phyloP scores from a whole-genome alignment of 92 coral and sea anemone genomes.

The Epizoanthus rinbou region DNA sequence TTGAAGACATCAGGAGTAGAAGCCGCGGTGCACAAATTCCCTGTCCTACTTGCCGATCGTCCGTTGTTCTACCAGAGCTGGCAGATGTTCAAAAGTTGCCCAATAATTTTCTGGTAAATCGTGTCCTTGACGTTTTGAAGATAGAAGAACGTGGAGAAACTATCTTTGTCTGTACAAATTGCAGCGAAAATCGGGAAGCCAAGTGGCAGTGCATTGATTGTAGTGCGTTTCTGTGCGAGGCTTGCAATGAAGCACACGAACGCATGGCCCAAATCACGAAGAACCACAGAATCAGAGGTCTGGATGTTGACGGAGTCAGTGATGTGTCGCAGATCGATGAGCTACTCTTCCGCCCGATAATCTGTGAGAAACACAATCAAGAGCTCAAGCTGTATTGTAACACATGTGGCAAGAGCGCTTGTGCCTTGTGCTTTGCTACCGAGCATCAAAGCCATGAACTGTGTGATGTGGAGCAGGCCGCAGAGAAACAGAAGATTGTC shows the following conservation, averaged over 20 bases:
- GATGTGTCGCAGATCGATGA: constrained; percentile 30
- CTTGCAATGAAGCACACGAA: constrained; percentile 47
- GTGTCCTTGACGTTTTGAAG: constrained; percentile 47
- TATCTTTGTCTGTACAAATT: constrained; percentile 32
- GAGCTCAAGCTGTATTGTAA: constrained; percentile 55
- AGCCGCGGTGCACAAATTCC: constrained; percentile 18
- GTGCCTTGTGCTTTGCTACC: constrained; percentile 59
- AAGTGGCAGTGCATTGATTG: constrained; percentile 47
- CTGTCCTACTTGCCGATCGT: constrained; percentile 55
- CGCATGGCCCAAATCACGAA: constrained; percentile 27
- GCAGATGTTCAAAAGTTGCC: constrained; percentile 45
- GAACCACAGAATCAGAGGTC: constrained; percentile 29
- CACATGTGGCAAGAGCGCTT: constrained; percentile 41
- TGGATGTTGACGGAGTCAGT: constrained; percentile 1
- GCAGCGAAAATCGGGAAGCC: constrained; percentile 36
- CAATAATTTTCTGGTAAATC: constrained; percentile 52
- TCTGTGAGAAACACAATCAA: constrained; percentile 51
- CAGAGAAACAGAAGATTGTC: constrained; percentile 35
- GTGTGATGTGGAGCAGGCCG: constrained; percentile 33
- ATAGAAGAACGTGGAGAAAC: constrained; percentile 31
- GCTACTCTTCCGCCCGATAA: constrained; percentile 22
- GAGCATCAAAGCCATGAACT: constrained; percentile 52
- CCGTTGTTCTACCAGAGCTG: constrained; percentile 17
- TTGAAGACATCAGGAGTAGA: constrained; percentile 24
- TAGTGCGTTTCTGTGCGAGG: constrained; percentile 34